A percentile compares a stretch with the other conserved stretches of the same genome.
Evolutionary conservation across 2,113 vertebrate species (phyloP).

Genomic region (Lathamus discolor): DNA sequence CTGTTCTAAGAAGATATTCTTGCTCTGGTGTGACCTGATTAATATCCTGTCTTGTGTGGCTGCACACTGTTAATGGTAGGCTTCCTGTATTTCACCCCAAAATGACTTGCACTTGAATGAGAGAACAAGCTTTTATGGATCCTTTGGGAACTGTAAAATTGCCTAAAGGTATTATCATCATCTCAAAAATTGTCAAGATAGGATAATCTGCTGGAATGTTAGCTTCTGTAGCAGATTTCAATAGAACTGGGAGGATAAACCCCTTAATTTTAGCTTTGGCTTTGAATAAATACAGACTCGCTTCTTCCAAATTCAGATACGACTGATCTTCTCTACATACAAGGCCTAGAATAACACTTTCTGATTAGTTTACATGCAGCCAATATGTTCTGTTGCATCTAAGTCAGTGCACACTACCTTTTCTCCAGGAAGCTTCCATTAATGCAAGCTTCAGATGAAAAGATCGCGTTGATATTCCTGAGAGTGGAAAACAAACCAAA

Average conservation of each 20-base stretch:
- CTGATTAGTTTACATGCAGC: background rate
- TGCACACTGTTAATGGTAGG: background rate
- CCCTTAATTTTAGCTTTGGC: background rate
- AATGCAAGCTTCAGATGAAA: slow-evolving; percentile 67
- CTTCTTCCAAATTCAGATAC: background rate
- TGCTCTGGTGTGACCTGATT: background rate
- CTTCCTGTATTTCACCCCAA: background rate
- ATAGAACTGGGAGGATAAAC: background rate
- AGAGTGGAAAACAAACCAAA: background rate
- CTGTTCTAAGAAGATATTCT: background rate
- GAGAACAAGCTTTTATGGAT: background rate
- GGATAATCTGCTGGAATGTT: background rate
- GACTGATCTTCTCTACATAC: background rate
- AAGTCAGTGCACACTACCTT: background rate
- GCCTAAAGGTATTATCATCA: background rate
- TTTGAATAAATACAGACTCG: background rate
- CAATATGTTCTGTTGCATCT: background rate
- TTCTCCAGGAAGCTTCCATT: slow-evolving; percentile 68
- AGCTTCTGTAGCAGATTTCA: background rate
- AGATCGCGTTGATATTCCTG: slow-evolving; percentile 52
- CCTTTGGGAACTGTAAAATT: background rate
- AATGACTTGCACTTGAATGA: background rate
- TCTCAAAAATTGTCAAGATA: background rate
- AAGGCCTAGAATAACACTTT: background rate
- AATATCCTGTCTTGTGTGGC: background rate